Evolutionary conservation across 2,888 invertebrate genomes (phyloP).

Genomic region (Ichneumoninae sp.): DNA sequence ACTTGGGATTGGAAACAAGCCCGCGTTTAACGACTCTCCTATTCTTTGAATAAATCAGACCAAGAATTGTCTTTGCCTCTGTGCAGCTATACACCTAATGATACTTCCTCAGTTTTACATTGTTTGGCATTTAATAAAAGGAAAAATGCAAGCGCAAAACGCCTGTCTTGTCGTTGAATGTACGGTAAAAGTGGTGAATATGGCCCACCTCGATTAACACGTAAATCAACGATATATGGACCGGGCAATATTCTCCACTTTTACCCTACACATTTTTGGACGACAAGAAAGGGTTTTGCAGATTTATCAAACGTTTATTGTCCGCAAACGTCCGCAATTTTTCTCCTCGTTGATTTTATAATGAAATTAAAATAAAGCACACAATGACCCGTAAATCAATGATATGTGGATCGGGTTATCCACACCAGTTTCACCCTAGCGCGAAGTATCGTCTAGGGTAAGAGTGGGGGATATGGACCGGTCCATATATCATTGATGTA

Average conservation of each 20-base stretch:
- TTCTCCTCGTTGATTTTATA: not conserved
- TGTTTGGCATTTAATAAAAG: not conserved
- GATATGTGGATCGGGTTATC: too few species aligned
- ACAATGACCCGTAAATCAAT: not conserved
- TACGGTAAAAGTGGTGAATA: too few species aligned
- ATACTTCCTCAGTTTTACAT: slow-evolving; percentile 21
- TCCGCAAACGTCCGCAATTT: too few species aligned
- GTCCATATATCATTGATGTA: too few species aligned
- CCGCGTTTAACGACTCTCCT: slow-evolving; percentile 51
- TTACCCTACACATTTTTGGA: not conserved
- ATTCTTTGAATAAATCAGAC: slow-evolving; percentile 55
- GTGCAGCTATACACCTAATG: slow-evolving; percentile 2
- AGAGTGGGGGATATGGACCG: too few species aligned
- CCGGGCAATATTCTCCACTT: too few species aligned
- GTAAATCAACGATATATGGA: too few species aligned
- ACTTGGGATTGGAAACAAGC: slow-evolving; percentile 57
- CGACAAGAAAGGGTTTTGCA: not conserved
- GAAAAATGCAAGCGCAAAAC: not conserved
- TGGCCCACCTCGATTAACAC: too few species aligned
- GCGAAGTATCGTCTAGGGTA: too few species aligned
- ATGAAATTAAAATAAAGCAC: not conserved
- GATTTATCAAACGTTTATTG: not conserved
- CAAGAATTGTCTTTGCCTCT: slow-evolving; percentile 5
- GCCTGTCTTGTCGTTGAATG: not conserved
- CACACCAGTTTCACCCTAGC: too few species aligned